Base-by-base conservation (phyloP, 2,113 vertebrate species). In the Alosa alosa region DNA sequence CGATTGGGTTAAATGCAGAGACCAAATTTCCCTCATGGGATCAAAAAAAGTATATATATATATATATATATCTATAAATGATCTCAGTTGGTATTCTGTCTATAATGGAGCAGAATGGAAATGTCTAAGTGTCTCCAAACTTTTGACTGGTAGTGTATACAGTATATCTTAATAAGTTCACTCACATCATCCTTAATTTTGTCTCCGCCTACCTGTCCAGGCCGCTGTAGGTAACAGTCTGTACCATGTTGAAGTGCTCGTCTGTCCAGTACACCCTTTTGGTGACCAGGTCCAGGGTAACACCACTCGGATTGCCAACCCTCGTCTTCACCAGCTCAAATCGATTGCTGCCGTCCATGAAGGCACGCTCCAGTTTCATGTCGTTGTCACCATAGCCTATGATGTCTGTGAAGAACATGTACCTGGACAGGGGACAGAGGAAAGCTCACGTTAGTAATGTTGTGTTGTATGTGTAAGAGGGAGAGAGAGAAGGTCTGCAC, bases 381-480 rank as follows among this genome's bases (percentile, higher is more conserved):
- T 92, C 36, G 81, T 93, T 85, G 36, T 31, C 83, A n/a, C 5
- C 2, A 36, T 4, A 1, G 9, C 94, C 93, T 1, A 78, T 15
- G 90, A 72, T 91, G 88, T 94, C 94, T 81, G 93, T 93, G 88
- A 95, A 95, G 87, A 95, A 95, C 94, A 95, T 95, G 87, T 94
- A 95, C 81, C 94, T 95, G 89, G 84, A 90, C 60, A 25, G 31
- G 22, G 25, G 31, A 22, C 36, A 7, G 47, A 83, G n/a, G 64
- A 87, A 46, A 52, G 31, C 25, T 15, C 47, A 49, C 11, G 2
- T 49, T 49, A 49, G 47, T 49, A 10, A 9, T 13, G 9, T 13
- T 49, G 47, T 13, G 11, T 49, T 9, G 11, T 49, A 4, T 44
- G 41, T 44, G 2, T 44, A 44, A 44, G 41, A 44, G 41, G 4